phyloP scores from a whole-genome alignment of 1,140 invertebrate genomes.

The Nebria ingens region DNA sequence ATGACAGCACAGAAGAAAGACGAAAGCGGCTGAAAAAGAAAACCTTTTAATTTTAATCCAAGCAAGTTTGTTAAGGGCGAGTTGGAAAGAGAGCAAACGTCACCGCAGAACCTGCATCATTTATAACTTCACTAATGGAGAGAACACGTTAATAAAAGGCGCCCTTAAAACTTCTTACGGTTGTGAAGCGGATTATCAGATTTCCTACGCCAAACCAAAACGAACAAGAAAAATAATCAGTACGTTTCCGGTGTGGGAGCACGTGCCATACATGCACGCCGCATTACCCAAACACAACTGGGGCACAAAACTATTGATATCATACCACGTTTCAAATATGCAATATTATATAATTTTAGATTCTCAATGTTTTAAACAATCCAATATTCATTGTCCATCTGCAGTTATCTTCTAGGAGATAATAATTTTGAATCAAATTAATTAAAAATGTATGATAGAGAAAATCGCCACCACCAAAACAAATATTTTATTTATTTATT shows the following conservation, averaged over 20 bases:
- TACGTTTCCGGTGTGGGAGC: background rate
- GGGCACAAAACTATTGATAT: background rate
- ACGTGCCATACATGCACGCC: background rate
- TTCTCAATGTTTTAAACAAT: background rate
- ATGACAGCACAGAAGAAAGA: no score
- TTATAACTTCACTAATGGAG: constrained; percentile 7
- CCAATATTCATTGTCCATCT: no score
- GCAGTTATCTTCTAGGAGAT: no score
- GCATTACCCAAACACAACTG: background rate
- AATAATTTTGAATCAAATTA: background rate
- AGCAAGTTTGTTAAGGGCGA: constrained; percentile 5
- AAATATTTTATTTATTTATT: no score
- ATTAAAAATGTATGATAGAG: no score
- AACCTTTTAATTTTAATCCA: constrained; percentile 8
- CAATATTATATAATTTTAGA: background rate
- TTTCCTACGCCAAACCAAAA: background rate
- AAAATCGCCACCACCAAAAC: no score
- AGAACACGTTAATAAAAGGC: constrained; percentile 5
- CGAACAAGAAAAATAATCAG: constrained; percentile 4
- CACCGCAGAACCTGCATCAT: constrained; percentile 2
- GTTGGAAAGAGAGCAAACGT: no score
- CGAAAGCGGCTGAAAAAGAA: background rate
- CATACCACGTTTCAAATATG: background rate
- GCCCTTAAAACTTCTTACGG: constrained; percentile 1
- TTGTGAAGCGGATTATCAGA: constrained; percentile 5